phyloP scores from a whole-genome alignment of 2,113 vertebrate genomes.

The Solenodon paradoxus region DNA sequence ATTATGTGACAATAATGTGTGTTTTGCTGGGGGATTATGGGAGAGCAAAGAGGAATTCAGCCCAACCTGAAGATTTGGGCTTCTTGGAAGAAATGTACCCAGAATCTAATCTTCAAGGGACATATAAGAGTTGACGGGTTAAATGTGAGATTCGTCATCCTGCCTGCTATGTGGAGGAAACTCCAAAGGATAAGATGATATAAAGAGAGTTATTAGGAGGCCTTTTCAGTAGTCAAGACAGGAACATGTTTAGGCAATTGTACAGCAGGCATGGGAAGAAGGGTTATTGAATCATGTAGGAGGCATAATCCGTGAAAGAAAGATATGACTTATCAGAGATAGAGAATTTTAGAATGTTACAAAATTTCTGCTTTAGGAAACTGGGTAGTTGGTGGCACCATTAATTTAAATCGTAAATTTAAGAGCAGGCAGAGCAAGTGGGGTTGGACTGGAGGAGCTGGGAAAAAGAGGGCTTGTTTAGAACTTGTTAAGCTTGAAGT shows the following conservation, averaged over 20 bases:
- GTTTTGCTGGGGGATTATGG: background rate
- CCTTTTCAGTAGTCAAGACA: background rate
- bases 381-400: background rate
- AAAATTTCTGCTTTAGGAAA: conserved; percentile 32
- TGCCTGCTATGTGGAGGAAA: background rate
- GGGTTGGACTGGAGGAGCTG: background rate
- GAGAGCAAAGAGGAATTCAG: background rate
- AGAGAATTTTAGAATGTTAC: conserved; percentile 16
- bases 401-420: conserved; percentile 9
- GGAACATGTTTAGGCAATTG: background rate
- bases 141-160: background rate
- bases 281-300: background rate
- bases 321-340: background rate
- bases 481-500: background rate
- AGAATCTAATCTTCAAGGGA: background rate
- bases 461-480: background rate
- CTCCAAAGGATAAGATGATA: background rate
- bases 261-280: conserved; percentile 12
- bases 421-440: background rate
- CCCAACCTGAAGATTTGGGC: background rate
- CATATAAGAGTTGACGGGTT: background rate
- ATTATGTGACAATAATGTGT: background rate
- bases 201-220: background rate
- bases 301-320: conserved; percentile 27
- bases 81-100: background rate